These are phyloP conservation scores for Bombus superbus DNA, from an alignment of 1,140 invertebrate species.

Conservation along the genomic window DNA sequence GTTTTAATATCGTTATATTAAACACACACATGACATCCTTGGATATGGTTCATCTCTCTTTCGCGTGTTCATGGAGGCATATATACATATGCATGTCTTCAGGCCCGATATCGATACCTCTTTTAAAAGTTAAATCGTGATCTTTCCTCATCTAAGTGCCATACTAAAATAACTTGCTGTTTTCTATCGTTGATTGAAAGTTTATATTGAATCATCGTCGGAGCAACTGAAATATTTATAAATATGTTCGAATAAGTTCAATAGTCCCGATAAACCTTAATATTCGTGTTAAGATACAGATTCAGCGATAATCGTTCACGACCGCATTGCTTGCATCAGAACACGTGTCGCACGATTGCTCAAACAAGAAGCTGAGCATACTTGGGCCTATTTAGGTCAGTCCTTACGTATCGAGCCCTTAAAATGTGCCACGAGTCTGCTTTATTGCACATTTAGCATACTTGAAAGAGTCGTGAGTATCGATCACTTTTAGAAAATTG, in stretches of 20 bases:
- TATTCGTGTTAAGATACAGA: neutral
- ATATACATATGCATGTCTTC: neutral
- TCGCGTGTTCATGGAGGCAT: neutral
- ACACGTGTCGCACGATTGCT: neutral
- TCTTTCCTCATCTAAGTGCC: neutral
- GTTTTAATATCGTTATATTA: conserved; percentile 6
- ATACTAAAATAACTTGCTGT: neutral
- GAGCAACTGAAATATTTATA: neutral
- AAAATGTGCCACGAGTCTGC: neutral
- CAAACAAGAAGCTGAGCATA: conserved; percentile 29
- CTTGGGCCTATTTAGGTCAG: conserved; percentile 16
- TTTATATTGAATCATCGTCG: neutral
- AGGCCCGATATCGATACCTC: neutral
- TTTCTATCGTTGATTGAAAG: too few species aligned
- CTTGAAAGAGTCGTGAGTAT: neutral
- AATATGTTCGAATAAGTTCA: neutral
- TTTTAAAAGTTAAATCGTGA: conserved; percentile 12
- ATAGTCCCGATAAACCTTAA: neutral
- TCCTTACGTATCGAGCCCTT: neutral
- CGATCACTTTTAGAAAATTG: neutral
- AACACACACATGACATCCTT: neutral
- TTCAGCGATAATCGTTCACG: neutral
- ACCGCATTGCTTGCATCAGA: neutral
- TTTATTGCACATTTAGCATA: conserved; percentile 27
- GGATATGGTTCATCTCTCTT: neutral